phyloP scores from a whole-genome alignment of 2,113 vertebrate genomes.

The Peromyscus polionotus region DNA sequence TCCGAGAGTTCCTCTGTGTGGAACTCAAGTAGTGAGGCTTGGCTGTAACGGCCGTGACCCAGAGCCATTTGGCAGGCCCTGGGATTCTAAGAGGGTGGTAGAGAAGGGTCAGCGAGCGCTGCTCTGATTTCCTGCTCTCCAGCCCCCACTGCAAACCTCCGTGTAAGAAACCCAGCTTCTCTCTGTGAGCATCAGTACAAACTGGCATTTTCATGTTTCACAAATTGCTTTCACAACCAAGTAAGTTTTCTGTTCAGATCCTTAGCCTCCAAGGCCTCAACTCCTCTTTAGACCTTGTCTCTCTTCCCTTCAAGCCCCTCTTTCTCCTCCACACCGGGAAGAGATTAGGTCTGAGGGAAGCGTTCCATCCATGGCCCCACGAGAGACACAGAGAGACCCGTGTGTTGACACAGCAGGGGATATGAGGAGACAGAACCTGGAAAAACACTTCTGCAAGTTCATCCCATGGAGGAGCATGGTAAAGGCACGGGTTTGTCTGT shows the following conservation, averaged over 20 bases:
- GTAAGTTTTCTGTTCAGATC: neutral
- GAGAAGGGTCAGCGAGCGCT: neutral
- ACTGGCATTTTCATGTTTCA: neutral
- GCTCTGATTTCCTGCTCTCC: neutral
- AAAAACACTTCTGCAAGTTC: neutral
- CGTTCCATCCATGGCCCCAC: neutral
- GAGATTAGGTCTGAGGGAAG: neutral
- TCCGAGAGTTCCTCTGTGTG: neutral
- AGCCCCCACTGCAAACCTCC: neutral
- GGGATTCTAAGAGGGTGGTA: neutral
- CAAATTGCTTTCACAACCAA: neutral
- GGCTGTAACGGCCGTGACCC: neutral
- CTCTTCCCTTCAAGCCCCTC: too few relatives aligned
- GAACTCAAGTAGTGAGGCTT: neutral
- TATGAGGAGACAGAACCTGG: too few relatives aligned
- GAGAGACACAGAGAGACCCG: neutral
- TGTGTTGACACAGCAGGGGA: neutral
- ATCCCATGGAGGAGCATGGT: neutral
- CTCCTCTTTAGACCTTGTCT: neutral
- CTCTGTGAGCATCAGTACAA: neutral
- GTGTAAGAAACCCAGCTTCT: neutral
- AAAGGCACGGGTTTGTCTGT: neutral
- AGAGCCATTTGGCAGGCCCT: neutral
- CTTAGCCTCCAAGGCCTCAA: neutral
- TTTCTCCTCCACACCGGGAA: neutral